Evolutionary conservation across 2,113 vertebrate genomes (phyloP).

Genomic region (Tyto alba): DNA sequence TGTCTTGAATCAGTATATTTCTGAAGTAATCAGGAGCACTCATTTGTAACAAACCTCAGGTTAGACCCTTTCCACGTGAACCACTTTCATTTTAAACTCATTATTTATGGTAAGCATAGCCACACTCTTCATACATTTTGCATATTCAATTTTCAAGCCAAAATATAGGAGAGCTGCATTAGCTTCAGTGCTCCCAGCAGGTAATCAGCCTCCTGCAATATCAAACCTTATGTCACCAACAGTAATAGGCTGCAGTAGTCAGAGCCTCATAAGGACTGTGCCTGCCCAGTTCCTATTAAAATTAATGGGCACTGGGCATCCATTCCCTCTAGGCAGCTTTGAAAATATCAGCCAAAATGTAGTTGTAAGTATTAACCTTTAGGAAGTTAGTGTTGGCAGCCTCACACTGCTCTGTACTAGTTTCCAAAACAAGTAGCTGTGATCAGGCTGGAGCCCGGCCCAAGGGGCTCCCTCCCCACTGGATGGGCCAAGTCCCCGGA

Average conservation of each 20-base stretch:
- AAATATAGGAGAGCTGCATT: conserved; percentile 7
- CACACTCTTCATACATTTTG: conserved; percentile 10
- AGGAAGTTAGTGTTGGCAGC: conserved; percentile 59
- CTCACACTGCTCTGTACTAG: neutral
- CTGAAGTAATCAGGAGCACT: conserved; percentile 40
- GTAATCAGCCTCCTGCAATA: conserved; percentile 9
- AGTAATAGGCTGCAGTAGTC: conserved; percentile 23
- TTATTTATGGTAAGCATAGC: conserved; percentile 34
- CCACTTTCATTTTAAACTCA: neutral
- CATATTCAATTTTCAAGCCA: conserved; percentile 34
- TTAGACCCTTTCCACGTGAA: neutral
- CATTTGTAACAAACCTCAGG: neutral
- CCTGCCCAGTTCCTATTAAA: conserved; percentile 46
- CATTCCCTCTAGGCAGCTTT: conserved; percentile 43
- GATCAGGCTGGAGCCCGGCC: neutral
- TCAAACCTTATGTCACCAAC: conserved; percentile 23
- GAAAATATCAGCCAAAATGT: conserved; percentile 55
- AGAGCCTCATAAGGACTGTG: neutral
- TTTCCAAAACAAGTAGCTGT: neutral
- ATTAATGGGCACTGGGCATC: conserved; percentile 31
- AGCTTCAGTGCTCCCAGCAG: conserved; percentile 26
- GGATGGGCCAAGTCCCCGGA: no score
- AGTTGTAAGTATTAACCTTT: conserved; percentile 58
- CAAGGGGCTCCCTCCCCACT: no score
- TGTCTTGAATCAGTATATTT: neutral